Conservation (phyloP, 2,888 invertebrate species). For the Zeuzera pyrina region DNA sequence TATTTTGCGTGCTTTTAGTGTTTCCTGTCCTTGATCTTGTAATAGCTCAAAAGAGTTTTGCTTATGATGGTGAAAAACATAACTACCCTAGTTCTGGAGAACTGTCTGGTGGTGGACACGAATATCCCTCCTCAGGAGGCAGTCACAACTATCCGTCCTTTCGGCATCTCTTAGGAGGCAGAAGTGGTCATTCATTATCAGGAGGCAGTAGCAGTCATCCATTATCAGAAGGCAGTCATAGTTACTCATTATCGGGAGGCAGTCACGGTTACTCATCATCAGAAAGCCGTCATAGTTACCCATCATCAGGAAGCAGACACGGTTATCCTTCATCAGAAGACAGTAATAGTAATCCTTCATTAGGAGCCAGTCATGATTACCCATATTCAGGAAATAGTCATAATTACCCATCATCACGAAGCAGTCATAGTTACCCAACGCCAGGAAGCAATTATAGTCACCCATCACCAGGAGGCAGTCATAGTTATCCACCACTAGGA, state of each 20-base stretch:
- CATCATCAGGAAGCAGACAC: constrained; percentile 3
- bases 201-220: too few species aligned
- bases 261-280: too few species aligned
- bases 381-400: constrained; percentile 8
- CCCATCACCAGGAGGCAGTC: constrained; percentile 19
- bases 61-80: constrained; percentile 10
- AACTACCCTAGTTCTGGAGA: constrained; percentile 9
- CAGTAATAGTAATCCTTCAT: constrained; percentile 8
- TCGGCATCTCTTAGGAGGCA: constrained; percentile 4
- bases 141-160: constrained; percentile 7
- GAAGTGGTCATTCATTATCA: background rate
- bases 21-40: constrained; percentile 9
- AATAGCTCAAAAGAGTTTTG: constrained; percentile 9
- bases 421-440: constrained; percentile 16
- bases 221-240: constrained; percentile 3
- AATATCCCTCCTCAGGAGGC: constrained; percentile 9
- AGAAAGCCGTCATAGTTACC: too few species aligned
- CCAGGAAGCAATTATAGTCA: constrained; percentile 1
- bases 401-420: constrained; percentile 7
- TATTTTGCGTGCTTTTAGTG: constrained; percentile 13
- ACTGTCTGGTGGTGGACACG: constrained; percentile 2
- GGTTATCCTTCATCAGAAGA: too few species aligned
- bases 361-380: too few species aligned
- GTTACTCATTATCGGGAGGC: too few species aligned
- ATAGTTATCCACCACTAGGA: too few species aligned